phyloP scores from a whole-genome alignment of 2,888 invertebrate species.

The Morpho deidamia region DNA sequence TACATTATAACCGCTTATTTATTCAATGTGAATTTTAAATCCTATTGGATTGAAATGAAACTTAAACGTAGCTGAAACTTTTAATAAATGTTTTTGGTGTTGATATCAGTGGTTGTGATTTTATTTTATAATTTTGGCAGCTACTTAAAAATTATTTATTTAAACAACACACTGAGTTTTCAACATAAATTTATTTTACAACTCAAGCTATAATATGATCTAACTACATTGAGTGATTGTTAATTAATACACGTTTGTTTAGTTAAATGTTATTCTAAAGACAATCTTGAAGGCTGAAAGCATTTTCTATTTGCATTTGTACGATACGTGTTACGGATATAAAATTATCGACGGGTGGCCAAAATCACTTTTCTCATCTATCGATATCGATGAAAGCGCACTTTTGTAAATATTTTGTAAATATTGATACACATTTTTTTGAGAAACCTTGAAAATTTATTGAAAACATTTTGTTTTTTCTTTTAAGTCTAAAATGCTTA shows the following conservation, averaged over 20 bases:
- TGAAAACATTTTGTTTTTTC: constrained; percentile 44
- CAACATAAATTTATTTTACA: too few species aligned
- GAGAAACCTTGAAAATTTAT: constrained; percentile 51
- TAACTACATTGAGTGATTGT: too few species aligned
- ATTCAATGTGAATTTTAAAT: background rate
- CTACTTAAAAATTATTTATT: background rate
- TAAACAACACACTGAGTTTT: too few species aligned
- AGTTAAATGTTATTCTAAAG: constrained; percentile 33
- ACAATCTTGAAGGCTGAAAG: constrained; percentile 39
- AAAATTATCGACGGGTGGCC: constrained; percentile 51
- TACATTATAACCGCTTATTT: constrained; percentile 22
- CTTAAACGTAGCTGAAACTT: background rate
- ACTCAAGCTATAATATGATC: too few species aligned
- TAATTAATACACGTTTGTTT: constrained; percentile 5
- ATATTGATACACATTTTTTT: constrained; percentile 56
- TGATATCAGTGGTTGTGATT: constrained; percentile 24
- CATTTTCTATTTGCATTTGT: constrained; percentile 35
- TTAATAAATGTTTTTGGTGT: constrained; percentile 36
- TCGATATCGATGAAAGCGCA: constrained; percentile 46
- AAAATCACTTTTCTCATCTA: constrained; percentile 51
- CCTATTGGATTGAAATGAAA: background rate
- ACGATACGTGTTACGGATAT: constrained; percentile 24
- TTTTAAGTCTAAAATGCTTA: constrained; percentile 67
- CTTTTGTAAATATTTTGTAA: constrained; percentile 74
- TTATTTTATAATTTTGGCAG: constrained; percentile 8